phyloP scores from a whole-genome alignment of 2,797 vertebrate genomes.

The Pseudocheirus occidentalis region DNA sequence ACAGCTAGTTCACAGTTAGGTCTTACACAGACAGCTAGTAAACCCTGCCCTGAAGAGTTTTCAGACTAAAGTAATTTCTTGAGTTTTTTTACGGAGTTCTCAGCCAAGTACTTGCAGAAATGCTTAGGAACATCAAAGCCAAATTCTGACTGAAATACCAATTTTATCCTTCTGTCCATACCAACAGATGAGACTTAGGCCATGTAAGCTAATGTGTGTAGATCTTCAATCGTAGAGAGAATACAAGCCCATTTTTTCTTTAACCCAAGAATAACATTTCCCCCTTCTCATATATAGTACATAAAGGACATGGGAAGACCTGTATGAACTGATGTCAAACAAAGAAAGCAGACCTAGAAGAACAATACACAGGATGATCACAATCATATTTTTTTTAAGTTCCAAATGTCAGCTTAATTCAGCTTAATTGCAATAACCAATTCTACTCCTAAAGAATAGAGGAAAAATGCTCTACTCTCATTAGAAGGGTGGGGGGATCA shows the following conservation, averaged over 20 bases:
- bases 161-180: not conserved
- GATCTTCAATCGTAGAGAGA: not conserved
- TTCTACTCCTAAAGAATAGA: not conserved
- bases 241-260: not conserved
- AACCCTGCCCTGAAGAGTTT: not conserved
- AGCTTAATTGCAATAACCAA: not conserved
- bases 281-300: not conserved
- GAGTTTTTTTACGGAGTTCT: not conserved
- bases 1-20: constrained; percentile 30
- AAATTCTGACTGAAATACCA: not conserved
- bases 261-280: not conserved
- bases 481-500: not conserved
- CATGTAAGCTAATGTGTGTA: not conserved
- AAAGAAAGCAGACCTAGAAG: not conserved
- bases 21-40: constrained; percentile 23
- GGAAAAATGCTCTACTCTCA: not conserved
- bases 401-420: not conserved
- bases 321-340: not conserved
- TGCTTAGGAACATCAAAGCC: not conserved
- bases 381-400: not conserved
- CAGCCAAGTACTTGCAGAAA: not conserved
- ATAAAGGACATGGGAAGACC: not conserved
- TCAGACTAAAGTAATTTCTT: not conserved
- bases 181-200: not conserved
- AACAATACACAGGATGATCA: not conserved